A percentile compares a stretch with the other conserved stretches of the same genome.
Evolutionary conservation across 1,140 invertebrate species (phyloP).

Genomic region (Zaprionus nigranus): DNA sequence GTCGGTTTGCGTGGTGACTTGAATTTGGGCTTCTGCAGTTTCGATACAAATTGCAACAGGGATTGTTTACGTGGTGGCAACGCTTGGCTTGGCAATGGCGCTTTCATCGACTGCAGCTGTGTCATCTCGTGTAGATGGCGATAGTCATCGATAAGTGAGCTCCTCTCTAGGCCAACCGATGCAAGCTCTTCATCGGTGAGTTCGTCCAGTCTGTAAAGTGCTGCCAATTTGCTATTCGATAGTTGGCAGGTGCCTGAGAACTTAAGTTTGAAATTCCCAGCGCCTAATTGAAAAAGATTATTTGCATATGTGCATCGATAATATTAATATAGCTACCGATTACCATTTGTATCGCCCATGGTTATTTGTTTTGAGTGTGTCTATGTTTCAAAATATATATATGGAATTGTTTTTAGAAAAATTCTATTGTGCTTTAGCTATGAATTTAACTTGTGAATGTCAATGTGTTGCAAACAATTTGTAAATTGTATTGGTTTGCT

Average conservation of each 20-base stretch:
- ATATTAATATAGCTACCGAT: neutral
- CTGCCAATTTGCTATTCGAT: constrained; percentile 26
- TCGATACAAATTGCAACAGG: constrained; percentile 12
- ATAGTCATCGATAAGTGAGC: constrained; percentile 58
- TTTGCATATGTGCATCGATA: neutral
- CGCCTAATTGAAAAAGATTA: constrained; percentile 4
- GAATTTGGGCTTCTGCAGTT: constrained; percentile 27
- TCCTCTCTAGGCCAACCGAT: constrained; percentile 35
- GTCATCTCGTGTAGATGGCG: constrained; percentile 58
- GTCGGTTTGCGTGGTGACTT: constrained; percentile 21
- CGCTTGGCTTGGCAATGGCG: neutral
- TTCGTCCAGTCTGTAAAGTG: constrained; percentile 42
- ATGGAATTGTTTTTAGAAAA: constrained; percentile 32
- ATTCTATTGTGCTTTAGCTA: constrained; percentile 23
- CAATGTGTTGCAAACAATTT: neutral
- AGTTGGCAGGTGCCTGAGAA: constrained; percentile 48
- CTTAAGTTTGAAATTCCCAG: constrained; percentile 34
- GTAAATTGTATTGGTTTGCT: neutral
- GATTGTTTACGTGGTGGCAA: neutral
- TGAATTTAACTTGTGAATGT: constrained; percentile 33
- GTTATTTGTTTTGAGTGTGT: constrained; percentile 22
- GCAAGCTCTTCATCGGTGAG: constrained; percentile 49
- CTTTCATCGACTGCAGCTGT: neutral
- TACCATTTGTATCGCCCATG: constrained; percentile 27
- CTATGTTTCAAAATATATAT: constrained; percentile 27